These are phyloP conservation scores for Melanerpes formicivorus DNA, from an alignment of 2,113 vertebrate species.

Conservation along the genomic window DNA sequence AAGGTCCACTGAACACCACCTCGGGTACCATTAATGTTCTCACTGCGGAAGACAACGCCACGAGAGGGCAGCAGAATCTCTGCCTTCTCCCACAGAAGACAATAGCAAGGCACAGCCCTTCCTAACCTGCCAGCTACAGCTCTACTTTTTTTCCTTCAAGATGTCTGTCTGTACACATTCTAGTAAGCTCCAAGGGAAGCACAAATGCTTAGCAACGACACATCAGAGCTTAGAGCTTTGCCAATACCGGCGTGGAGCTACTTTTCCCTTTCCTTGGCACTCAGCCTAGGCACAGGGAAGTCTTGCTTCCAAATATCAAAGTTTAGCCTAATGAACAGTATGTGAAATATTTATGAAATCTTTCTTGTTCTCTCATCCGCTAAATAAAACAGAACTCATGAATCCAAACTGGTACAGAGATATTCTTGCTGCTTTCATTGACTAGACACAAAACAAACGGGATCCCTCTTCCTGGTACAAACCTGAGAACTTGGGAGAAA, in stretches of 20 bases:
- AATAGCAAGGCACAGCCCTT: rapidly evolving
- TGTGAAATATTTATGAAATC: not conserved
- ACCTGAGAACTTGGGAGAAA: not conserved
- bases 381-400: not conserved
- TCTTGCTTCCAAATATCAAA: not conserved
- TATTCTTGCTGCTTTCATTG: not conserved
- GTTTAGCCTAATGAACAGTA: not conserved
- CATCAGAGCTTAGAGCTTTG: not conserved
- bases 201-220: not conserved
- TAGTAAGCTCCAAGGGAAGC: not conserved
- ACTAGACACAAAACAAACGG: not conserved
- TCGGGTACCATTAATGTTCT: rapidly evolving
- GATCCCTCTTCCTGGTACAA: not conserved
- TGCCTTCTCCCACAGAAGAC: not conserved
- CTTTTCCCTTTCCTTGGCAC: not conserved
- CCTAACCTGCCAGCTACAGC: not conserved
- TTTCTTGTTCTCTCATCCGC: not conserved
- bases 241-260: not conserved
- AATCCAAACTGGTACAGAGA: not conserved
- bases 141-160: not conserved
- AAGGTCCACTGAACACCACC: not conserved
- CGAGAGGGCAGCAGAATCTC: conserved; percentile 53
- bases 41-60: rapidly evolving
- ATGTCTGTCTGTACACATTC: not conserved
- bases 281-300: not conserved